Conservation (phyloP, 2,797 vertebrate genomes). For the Lutjanus campechanus region DNA sequence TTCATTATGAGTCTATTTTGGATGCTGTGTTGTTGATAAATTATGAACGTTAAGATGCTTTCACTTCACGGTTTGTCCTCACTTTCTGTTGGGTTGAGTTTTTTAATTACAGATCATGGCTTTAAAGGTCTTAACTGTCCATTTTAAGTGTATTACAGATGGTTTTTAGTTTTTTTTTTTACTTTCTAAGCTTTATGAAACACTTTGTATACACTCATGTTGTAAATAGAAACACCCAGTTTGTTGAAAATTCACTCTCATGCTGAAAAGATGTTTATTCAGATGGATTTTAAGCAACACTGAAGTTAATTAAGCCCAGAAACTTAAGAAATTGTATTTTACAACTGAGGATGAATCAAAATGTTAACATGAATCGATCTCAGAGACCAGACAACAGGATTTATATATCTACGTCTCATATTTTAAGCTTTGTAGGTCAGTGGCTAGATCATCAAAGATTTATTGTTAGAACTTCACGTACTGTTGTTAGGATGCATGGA, state of each 20-base stretch:
- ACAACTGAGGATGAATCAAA: background rate
- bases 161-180: slow-evolving; percentile 12
- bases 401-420: slow-evolving; percentile 4
- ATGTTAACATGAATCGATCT: background rate
- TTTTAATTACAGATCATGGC: slow-evolving; percentile 2
- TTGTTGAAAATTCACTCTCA: background rate
- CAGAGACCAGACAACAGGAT: slow-evolving; percentile 3
- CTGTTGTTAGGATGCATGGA: slow-evolving; percentile 7
- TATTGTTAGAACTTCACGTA: slow-evolving; percentile 3
- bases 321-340: background rate
- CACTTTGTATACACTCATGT: background rate
- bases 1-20: slow-evolving; percentile 45
- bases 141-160: slow-evolving; percentile 16
- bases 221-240: slow-evolving; percentile 27
- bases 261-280: background rate
- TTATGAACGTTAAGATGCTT: slow-evolving; percentile 36
- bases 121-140: slow-evolving; percentile 36
- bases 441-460: slow-evolving; percentile 17
- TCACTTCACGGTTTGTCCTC: slow-evolving; percentile 6
- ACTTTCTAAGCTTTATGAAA: slow-evolving; percentile 33
- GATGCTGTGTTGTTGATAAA: slow-evolving; percentile 36
- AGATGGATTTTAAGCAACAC: background rate
- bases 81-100: slow-evolving; percentile 21
- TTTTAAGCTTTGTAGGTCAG: slow-evolving; percentile 23
- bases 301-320: background rate